Percentiles rank a stretch among this genome's conserved stretches.
Conservation (phyloP, 2,113 vertebrate species). For the Nerophis ophidion region DNA sequence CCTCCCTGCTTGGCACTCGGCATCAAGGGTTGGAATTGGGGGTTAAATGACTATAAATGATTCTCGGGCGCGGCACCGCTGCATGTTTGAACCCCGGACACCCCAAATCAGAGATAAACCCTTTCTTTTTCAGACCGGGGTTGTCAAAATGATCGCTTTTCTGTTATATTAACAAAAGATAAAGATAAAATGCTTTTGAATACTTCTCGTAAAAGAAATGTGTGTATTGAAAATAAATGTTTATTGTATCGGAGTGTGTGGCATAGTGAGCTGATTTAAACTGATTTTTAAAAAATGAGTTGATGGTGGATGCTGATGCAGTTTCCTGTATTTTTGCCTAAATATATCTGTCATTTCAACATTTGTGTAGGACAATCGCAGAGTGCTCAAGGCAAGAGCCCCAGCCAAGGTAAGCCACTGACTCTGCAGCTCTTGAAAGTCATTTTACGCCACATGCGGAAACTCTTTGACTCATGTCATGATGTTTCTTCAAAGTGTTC, state of each 20-base stretch:
- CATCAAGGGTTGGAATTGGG: too few species aligned
- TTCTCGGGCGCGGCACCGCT: too few species aligned
- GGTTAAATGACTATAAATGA: too few species aligned
- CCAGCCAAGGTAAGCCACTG: conserved; percentile 69
- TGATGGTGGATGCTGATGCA: background rate
- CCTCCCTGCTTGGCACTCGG: too few species aligned
- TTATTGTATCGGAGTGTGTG: background rate
- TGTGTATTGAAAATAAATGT: background rate
- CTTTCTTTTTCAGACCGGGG: too few species aligned
- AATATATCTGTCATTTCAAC: conserved; percentile 53
- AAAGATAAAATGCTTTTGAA: background rate
- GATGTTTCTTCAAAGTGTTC: conserved; percentile 78
- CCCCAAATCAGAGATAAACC: too few species aligned
- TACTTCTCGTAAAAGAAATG: background rate
- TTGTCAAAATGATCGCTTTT: too few species aligned
- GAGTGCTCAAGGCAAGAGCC: conserved; percentile 69
- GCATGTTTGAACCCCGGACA: too few species aligned
- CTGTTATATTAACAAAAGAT: background rate
- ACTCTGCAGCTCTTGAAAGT: conserved; percentile 15
- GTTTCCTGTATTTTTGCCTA: conserved; percentile 11
- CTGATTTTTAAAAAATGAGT: background rate
- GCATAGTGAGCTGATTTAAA: conserved; percentile 11
- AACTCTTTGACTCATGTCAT: conserved; percentile 43
- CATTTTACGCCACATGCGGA: conserved; percentile 5
- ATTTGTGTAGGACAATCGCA: conserved; percentile 76